Conservation (phyloP, 64 coral and sea anemone genomes). For the Hydrozoanthus tunicans region DNA sequence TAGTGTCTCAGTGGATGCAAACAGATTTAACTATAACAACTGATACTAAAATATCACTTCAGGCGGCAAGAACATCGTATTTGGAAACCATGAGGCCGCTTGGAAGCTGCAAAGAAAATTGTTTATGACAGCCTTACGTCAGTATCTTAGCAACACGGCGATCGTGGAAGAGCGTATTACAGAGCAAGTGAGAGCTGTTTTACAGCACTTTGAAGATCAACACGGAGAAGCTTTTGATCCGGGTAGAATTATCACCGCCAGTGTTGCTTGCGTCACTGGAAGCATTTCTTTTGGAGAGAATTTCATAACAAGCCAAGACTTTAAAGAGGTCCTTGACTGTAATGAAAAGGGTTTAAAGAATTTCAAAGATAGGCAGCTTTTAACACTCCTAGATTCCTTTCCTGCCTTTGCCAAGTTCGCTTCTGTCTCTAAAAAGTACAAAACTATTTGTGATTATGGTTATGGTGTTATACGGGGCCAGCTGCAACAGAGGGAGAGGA, state of each 20-base stretch:
- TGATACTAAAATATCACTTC: not conserved
- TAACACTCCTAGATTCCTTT: slow-evolving; percentile 42
- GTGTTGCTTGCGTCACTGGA: slow-evolving; percentile 19
- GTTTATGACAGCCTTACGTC: slow-evolving; percentile 60
- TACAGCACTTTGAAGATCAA: slow-evolving; percentile 40
- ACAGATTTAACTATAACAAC: no score
- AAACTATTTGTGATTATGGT: slow-evolving; percentile 27
- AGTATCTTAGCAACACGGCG: slow-evolving; percentile 32
- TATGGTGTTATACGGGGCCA: slow-evolving; percentile 32
- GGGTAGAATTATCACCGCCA: not conserved
- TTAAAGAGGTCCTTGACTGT: not conserved
- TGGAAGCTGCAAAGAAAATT: slow-evolving; percentile 70
- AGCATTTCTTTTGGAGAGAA: slow-evolving; percentile 51
- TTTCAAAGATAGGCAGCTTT: slow-evolving; percentile 22
- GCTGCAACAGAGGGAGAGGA: not conserved
- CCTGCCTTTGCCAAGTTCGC: slow-evolving; percentile 33
- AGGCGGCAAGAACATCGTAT: slow-evolving; percentile 71
- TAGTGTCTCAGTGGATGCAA: not conserved
- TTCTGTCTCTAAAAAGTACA: slow-evolving; percentile 16
- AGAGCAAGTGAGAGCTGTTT: not conserved
- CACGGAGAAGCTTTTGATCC: slow-evolving; percentile 40
- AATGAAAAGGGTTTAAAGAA: slow-evolving; percentile 51
- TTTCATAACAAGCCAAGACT: slow-evolving; percentile 9
- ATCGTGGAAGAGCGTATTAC: slow-evolving; percentile 39
- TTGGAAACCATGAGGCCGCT: slow-evolving; percentile 54